A percentile compares a stretch with the other conserved stretches of the same genome.
Conservation (phyloP, 2,113 vertebrate species). For the Megaceryle torquata region DNA sequence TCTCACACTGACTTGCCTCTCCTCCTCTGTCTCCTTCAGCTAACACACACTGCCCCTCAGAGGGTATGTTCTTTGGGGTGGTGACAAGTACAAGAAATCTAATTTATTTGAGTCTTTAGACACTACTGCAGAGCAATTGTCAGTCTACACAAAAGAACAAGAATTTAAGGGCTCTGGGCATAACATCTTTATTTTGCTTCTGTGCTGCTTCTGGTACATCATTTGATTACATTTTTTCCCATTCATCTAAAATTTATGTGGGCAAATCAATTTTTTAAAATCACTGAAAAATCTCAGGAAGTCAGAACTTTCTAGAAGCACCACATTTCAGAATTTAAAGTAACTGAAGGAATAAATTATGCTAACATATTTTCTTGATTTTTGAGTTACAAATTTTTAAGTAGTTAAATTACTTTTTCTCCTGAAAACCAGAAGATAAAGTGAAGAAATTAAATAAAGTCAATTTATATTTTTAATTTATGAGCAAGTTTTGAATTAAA, state of each 20-base stretch:
- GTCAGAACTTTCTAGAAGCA: neutral
- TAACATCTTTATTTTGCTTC: neutral
- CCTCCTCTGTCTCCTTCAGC: rapidly evolving
- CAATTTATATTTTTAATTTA: neutral
- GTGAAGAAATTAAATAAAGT: neutral
- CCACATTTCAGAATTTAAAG: neutral
- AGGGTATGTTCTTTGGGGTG: neutral
- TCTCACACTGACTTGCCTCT: neutral
- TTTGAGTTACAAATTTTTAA: neutral
- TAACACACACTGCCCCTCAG: neutral
- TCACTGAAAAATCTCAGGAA: neutral
- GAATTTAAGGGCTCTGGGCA: neutral
- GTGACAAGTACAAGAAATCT: neutral
- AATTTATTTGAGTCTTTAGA: neutral
- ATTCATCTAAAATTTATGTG: neutral
- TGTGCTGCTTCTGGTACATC: neutral
- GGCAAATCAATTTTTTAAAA: neutral
- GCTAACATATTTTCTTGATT: neutral
- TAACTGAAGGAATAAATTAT: neutral
- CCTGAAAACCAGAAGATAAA: neutral
- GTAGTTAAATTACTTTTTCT: neutral
- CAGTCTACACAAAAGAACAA: neutral
- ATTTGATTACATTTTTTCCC: neutral
- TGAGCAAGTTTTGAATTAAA: neutral
- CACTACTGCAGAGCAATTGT: neutral